Percentiles rank a stretch among this genome's conserved stretches.
Evolutionary conservation across 2,797 vertebrate species (phyloP).

Genomic region (Xenopus petersii): DNA sequence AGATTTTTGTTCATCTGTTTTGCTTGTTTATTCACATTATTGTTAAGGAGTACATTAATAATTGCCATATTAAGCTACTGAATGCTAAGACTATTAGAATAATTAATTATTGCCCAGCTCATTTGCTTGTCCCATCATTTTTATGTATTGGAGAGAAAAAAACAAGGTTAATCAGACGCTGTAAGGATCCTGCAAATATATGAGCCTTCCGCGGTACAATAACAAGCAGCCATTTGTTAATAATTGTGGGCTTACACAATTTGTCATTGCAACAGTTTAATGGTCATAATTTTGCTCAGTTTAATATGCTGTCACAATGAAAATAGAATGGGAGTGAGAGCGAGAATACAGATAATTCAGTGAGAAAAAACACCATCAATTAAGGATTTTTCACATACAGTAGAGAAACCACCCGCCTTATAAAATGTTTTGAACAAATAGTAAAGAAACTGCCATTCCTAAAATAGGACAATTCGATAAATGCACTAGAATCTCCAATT

Average conservation of each 20-base stretch:
- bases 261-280: neutral
- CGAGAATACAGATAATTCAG: too few relatives aligned
- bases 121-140: neutral
- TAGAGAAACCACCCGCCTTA: neutral
- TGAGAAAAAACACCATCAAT: too few relatives aligned
- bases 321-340: neutral
- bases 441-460: neutral
- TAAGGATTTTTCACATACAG: too few relatives aligned
- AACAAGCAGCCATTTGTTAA: neutral
- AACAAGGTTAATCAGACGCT: neutral
- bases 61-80: neutral
- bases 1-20: neutral
- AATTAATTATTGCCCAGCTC: neutral
- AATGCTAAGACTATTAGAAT: neutral
- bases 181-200: neutral
- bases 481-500: too few relatives aligned
- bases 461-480: too few relatives aligned
- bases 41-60: neutral
- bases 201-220: neutral
- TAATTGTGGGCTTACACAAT: neutral
- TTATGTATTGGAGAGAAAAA: neutral
- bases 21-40: neutral
- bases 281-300: neutral
- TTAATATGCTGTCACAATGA: neutral
- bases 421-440: neutral